These are phyloP conservation scores for Oreochromis grahami DNA, from an alignment of 2,797 vertebrate genomes.

Conservation along the genomic window DNA sequence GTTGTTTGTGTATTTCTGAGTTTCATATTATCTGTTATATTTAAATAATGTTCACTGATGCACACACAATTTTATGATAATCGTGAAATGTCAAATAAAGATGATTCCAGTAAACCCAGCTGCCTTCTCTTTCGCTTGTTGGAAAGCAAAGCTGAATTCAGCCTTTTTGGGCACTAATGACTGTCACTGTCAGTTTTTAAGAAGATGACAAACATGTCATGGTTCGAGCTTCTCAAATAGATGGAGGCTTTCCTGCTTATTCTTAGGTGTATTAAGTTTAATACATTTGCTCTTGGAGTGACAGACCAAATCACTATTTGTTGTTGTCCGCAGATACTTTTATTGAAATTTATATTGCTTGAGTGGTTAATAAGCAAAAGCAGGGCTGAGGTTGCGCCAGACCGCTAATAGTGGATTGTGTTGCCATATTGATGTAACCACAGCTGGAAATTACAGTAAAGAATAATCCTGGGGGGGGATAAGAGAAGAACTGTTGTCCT, in stretches of 20 bases:
- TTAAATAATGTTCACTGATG: conserved; percentile 8
- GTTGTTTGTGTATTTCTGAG: neutral
- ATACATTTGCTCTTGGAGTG: neutral
- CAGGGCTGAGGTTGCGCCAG: neutral
- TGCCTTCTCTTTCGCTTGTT: neutral
- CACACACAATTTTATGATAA: neutral
- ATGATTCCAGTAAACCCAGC: conserved; percentile 30
- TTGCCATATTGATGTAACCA: neutral
- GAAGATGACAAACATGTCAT: neutral
- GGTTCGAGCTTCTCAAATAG: neutral
- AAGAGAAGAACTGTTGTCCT: neutral
- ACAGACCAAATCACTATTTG: neutral
- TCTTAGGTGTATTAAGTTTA: neutral
- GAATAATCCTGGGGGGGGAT: neutral
- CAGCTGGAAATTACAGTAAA: neutral
- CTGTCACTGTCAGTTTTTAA: neutral
- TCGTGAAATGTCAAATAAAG: conserved; percentile 49
- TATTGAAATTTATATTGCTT: neutral
- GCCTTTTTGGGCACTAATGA: rapidly evolving
- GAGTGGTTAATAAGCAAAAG: neutral
- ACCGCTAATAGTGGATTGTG: neutral
- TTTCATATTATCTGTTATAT: neutral
- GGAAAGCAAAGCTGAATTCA: neutral
- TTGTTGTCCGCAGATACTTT: neutral
- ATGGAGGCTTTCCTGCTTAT: neutral